A percentile compares a stretch with the other conserved stretches of the same genome.
Conservation (phyloP, 1,140 invertebrate genomes). For the Conus betulinus region DNA sequence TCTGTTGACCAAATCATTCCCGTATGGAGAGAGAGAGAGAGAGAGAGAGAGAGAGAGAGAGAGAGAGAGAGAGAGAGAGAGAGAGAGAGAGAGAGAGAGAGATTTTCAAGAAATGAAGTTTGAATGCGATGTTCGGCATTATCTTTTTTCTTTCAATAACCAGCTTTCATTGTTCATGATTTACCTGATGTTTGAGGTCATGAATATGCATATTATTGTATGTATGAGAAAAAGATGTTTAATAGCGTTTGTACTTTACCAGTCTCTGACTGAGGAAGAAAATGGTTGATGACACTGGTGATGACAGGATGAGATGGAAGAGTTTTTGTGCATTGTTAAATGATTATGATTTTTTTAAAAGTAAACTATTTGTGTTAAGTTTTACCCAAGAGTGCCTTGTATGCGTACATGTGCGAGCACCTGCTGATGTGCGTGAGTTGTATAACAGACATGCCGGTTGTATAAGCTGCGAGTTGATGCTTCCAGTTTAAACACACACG, state of each 20-base stretch:
- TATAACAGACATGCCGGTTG: no score
- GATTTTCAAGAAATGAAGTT: no score
- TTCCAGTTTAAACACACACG: no score
- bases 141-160: neutral
- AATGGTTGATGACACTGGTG: neutral
- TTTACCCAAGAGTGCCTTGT: neutral
- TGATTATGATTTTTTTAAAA: conserved; percentile 30
- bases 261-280: neutral
- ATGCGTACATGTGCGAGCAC: neutral
- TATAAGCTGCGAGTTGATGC: no score
- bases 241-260: neutral
- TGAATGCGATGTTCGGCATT: neutral
- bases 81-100: no score
- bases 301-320: conserved; percentile 8
- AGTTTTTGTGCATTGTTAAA: conserved; percentile 30
- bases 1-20: conserved; percentile 9
- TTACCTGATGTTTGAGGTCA: neutral
- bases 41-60: no score
- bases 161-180: neutral
- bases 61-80: no score
- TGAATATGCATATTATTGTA: conserved; percentile 14
- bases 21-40: no score
- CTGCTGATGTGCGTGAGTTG: no score
- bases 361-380: conserved; percentile 32
- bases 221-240: neutral